These are phyloP conservation scores for Chaunax sp. DNA, from an alignment of 2,797 vertebrate genomes.

Conservation along the genomic window DNA sequence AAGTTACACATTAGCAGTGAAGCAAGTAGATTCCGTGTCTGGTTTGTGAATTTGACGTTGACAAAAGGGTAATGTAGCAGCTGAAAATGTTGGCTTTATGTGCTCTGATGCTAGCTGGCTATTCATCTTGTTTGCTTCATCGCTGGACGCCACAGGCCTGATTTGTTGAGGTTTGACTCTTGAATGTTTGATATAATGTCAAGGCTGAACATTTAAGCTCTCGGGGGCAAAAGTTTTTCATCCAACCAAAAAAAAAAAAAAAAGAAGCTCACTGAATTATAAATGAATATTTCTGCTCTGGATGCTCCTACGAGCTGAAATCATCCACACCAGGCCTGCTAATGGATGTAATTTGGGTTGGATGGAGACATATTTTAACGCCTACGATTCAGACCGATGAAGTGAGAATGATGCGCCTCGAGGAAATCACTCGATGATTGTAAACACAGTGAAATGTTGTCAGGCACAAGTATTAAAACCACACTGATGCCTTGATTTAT, in stretches of 20 bases:
- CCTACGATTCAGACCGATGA: constrained; percentile 49
- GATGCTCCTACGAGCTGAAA: constrained; percentile 29
- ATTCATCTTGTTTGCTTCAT: constrained; percentile 24
- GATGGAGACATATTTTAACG: constrained; percentile 50
- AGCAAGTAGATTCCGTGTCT: constrained; percentile 22
- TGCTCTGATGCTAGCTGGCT: constrained; percentile 17
- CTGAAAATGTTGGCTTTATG: constrained; percentile 22
- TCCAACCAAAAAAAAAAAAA: constrained; percentile 14
- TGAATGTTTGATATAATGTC: constrained; percentile 22
- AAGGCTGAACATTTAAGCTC: constrained; percentile 38
- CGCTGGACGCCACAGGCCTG: constrained; percentile 9
- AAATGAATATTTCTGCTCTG: constrained; percentile 34
- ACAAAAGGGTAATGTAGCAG: constrained; percentile 55
- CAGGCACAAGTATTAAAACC: not conserved
- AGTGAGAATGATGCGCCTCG: constrained; percentile 8
- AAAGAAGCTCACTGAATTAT: constrained; percentile 45
- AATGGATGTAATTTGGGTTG: constrained; percentile 48
- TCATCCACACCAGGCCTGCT: constrained; percentile 30
- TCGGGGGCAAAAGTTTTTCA: constrained; percentile 1
- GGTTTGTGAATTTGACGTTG: constrained; percentile 23
- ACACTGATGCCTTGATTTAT: too few relatives aligned
- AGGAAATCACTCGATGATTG: constrained; percentile 15
- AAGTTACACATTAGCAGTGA: constrained; percentile 28
- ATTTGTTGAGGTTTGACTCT: constrained; percentile 4
- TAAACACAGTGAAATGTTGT: not conserved